Percentiles rank a stretch among this genome's conserved stretches.
These are phyloP conservation scores for Himalopsyche anomala DNA, from an alignment of 2,888 invertebrate genomes.

Conservation along the genomic window DNA sequence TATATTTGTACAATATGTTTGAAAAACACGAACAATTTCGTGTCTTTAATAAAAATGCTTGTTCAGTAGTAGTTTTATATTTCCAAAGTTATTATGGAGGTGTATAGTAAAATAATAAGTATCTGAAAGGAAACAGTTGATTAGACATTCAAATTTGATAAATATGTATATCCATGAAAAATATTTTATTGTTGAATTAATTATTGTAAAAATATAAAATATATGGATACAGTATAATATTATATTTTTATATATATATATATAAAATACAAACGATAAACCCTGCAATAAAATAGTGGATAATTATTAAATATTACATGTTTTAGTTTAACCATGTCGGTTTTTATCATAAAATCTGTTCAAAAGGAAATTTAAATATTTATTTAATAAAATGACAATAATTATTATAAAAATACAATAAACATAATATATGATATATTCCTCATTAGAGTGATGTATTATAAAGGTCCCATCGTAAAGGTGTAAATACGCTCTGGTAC, in stretches of 20 bases:
- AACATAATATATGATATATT: conserved; percentile 39
- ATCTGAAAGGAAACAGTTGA: conserved; percentile 14
- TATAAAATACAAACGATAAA: conserved; percentile 8
- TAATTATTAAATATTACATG: conserved; percentile 12
- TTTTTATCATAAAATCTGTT: not conserved
- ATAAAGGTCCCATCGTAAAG: conserved; percentile 55
- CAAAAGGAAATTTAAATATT: not conserved
- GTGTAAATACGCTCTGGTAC: conserved; percentile 60
- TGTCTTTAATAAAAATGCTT: conserved; percentile 13
- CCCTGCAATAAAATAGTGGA: conserved; percentile 15
- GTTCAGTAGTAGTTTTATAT: not conserved
- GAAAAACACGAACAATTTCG: not conserved
- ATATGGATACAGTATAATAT: not conserved
- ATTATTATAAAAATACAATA: conserved; percentile 53
- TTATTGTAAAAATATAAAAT: conserved; percentile 1
- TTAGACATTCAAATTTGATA: conserved; percentile 20
- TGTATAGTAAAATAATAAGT: not conserved
- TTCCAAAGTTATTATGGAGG: not conserved
- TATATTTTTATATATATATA: not conserved
- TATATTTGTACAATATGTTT: not conserved
- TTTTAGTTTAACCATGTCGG: not conserved
- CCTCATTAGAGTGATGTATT: conserved; percentile 39
- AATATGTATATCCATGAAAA: not conserved
- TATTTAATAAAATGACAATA: conserved; percentile 4
- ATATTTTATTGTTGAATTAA: conserved; percentile 10